Evolutionary conservation across 2,888 invertebrate genomes (phyloP).

Genomic region (Drosophila bunnanda): DNA sequence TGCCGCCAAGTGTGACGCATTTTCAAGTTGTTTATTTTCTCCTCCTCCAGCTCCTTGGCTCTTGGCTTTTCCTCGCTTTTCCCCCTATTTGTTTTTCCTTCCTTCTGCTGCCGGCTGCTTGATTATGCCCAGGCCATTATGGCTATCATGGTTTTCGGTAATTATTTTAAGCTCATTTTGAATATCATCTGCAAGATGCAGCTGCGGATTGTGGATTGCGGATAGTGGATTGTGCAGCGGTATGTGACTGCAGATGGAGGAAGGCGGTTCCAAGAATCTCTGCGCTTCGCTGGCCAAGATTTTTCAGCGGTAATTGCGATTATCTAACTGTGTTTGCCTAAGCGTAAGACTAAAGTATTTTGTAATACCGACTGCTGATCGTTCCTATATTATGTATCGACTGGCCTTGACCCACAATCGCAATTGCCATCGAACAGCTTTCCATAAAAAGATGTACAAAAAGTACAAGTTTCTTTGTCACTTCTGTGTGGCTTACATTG

Average conservation of each 20-base stretch:
- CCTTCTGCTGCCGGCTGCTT: constrained; percentile 9
- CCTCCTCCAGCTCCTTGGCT: constrained; percentile 16
- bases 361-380: constrained; percentile 12
- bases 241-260: constrained; percentile 58
- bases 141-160: constrained; percentile 63
- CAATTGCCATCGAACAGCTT: constrained; percentile 36
- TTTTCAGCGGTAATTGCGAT: constrained; percentile 25
- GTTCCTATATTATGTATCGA: neutral
- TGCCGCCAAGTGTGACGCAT: constrained; percentile 77
- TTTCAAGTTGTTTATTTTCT: constrained; percentile 53
- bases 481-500: constrained; percentile 34
- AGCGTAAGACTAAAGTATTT: neutral
- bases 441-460: constrained; percentile 43
- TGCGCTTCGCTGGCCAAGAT: constrained; percentile 35
- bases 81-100: constrained; percentile 3
- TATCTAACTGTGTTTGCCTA: constrained; percentile 34
- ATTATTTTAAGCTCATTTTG: constrained; percentile 70
- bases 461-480: constrained; percentile 50
- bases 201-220: constrained; percentile 29
- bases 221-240: constrained; percentile 57
- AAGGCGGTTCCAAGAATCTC: constrained; percentile 44
- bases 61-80: constrained; percentile 19
- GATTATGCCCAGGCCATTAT: constrained; percentile 53
- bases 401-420: constrained; percentile 70
- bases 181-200: constrained; percentile 53